phyloP scores from a whole-genome alignment of 2,113 vertebrate species.

The Mixornis gularis region DNA sequence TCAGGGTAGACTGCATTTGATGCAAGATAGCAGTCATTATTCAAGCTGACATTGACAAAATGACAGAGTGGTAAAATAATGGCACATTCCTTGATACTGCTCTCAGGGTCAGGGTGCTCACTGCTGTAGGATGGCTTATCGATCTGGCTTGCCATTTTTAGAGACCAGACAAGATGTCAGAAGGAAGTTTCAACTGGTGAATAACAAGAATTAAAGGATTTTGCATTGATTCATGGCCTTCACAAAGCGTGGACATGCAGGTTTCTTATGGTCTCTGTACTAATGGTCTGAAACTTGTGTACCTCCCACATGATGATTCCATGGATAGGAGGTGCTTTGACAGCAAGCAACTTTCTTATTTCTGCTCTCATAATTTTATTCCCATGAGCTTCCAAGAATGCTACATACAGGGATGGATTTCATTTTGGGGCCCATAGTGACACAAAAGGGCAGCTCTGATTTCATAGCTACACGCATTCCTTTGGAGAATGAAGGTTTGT shows the following conservation, averaged over 20 bases:
- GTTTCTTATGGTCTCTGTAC: not conserved
- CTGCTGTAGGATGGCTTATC: conserved; percentile 16
- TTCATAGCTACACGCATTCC: conserved; percentile 24
- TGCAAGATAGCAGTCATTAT: conserved; percentile 58
- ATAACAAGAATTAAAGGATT: conserved; percentile 33
- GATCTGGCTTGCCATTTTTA: conserved; percentile 26
- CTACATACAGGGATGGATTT: conserved; percentile 15
- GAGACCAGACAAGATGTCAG: conserved; percentile 40
- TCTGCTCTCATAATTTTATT: conserved; percentile 12
- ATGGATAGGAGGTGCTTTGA: not conserved
- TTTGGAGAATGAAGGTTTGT: conserved; percentile 35
- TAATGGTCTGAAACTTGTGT: not conserved
- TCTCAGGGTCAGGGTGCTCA: conserved; percentile 53
- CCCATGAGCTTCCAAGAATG: conserved; percentile 9
- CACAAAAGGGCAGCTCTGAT: conserved; percentile 48
- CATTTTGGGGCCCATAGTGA: conserved; percentile 13
- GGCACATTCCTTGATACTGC: conserved; percentile 48
- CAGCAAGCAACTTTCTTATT: not conserved
- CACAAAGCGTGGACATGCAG: accelerated
- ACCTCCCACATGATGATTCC: not conserved
- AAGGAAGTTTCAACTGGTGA: conserved; percentile 3
- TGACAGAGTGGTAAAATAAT: conserved; percentile 53
- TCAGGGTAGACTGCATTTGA: conserved; percentile 64
- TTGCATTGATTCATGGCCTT: not conserved
- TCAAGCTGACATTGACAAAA: conserved; percentile 63